Conservation (phyloP, 2,888 invertebrate species). For the Biston stratarius region DNA sequence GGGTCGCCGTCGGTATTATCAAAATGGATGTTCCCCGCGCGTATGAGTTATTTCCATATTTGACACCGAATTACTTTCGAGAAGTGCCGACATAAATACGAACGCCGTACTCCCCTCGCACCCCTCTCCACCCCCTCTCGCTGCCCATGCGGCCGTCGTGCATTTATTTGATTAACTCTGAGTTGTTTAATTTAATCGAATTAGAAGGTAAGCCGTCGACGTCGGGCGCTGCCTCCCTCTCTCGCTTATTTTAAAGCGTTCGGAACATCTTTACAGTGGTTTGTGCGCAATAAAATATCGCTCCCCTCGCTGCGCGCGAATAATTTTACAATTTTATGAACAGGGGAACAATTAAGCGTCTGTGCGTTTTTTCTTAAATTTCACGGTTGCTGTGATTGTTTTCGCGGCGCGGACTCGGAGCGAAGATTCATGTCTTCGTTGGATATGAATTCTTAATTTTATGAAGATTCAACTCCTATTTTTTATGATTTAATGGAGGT, state of each 20-base stretch:
- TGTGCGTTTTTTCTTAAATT: constrained; percentile 78
- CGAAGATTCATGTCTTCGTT: constrained; percentile 79
- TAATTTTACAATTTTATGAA: constrained; percentile 86
- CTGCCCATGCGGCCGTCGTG: constrained; percentile 72
- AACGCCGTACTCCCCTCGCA: constrained; percentile 56
- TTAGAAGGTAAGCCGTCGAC: constrained; percentile 78
- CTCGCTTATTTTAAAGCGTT: constrained; percentile 84
- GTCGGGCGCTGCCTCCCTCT: constrained; percentile 57
- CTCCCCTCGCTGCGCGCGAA: constrained; percentile 79
- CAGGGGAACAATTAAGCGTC: constrained; percentile 85
- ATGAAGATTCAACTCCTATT: constrained; percentile 76
- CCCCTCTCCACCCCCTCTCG: constrained; percentile 47
- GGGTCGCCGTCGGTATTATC: constrained; percentile 84
- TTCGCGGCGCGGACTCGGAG: constrained; percentile 68
- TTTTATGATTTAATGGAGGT: constrained; percentile 68
- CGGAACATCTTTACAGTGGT: constrained; percentile 86
- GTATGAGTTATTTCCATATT: constrained; percentile 87
- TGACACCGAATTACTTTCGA: constrained; percentile 86
- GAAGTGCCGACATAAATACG: constrained; percentile 85
- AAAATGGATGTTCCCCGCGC: constrained; percentile 83
- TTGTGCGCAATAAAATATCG: constrained; percentile 84
- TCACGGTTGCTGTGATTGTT: constrained; percentile 79
- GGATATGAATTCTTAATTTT: constrained; percentile 84
- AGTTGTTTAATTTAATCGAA: constrained; percentile 87
- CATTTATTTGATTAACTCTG: constrained; percentile 87